Evolutionary conservation across 2,113 vertebrate genomes (phyloP), one percentile per base, ranked within the genome.

Genomic region (Melanotaenia duboulayi): DNA sequence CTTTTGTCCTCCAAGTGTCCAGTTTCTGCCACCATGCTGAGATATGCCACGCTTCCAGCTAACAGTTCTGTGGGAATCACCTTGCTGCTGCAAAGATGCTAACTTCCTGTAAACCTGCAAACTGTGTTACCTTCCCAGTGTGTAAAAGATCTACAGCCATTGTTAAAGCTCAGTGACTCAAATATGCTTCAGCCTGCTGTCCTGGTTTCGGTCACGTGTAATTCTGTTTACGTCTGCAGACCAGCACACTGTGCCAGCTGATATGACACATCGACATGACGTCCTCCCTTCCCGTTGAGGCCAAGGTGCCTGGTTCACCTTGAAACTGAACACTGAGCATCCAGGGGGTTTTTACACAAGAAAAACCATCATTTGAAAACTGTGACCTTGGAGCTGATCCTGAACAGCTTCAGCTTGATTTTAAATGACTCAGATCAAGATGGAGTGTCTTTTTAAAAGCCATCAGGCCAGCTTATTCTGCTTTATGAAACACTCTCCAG

Each of bases 221-320:
- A 59, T 0, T 24, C 14, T 55, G 42, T 66, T 62, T n/a, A 14
- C 3, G 9, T 39, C 22, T 39, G 60, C 20, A 74, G 39, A 60
- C 5, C 61, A 56, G 65, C 2, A 12, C 63, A 28, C 13, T 16
- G 65, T 57, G 68, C 69, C 72, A 58, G 62, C 69, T 16, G 44
- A 78, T 65, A 40, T 61, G 51, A 71, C 78, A 80, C 58, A 50
- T 63, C 60, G 52, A 6, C 72, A 42, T 82, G 85, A 65, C 16
- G 56, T 22, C 44, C 4, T 12, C 22, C 23, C 52, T 19, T 62
- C 80, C 81, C 20, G 56, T 22, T 0, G 54, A 66, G 74, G 23
- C 48, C 7, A 25, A 64, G 32, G 65, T 64, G 73, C 44, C 40
- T 19, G 73, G 28, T 65, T 87, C 79, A 76, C 82, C 82, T 82